phyloP scores from a whole-genome alignment of 2,888 invertebrate species.

The Elegia similella region DNA sequence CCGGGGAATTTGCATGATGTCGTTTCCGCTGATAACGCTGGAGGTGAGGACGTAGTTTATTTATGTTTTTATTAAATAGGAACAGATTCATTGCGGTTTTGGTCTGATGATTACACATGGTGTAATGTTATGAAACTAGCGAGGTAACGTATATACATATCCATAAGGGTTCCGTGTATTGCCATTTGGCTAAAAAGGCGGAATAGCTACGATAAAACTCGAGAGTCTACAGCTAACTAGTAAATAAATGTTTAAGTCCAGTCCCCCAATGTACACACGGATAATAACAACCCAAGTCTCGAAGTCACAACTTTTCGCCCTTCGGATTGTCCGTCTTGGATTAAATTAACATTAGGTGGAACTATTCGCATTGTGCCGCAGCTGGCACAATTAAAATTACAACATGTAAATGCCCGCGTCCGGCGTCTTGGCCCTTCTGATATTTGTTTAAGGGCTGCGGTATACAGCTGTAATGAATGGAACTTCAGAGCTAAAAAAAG shows the following conservation, averaged over 20 bases:
- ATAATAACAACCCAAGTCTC: conserved; percentile 58
- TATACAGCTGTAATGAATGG: neutral
- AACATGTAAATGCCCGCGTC: conserved; percentile 72
- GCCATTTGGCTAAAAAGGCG: too few species aligned
- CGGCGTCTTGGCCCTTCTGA: conserved; percentile 46
- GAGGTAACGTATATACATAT: too few species aligned
- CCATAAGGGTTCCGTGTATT: too few species aligned
- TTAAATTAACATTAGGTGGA: conserved; percentile 80
- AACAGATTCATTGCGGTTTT: too few species aligned
- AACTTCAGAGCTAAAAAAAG: neutral
- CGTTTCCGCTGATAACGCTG: neutral
- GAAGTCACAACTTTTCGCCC: conserved; percentile 67
- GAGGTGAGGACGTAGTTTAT: neutral
- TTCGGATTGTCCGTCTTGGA: conserved; percentile 68
- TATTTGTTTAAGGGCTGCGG: too few species aligned
- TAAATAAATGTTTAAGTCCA: neutral
- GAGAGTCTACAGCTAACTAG: too few species aligned
- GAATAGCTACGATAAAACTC: too few species aligned
- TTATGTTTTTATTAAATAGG: neutral
- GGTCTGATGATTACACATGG: too few species aligned
- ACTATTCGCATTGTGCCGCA: conserved; percentile 59
- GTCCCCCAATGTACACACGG: conserved; percentile 37
- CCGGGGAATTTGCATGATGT: neutral
- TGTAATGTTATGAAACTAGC: too few species aligned
- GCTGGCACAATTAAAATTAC: conserved; percentile 72